Conservation (phyloP, 1,140 invertebrate genomes). For the Tetramorium parvispinum region DNA sequence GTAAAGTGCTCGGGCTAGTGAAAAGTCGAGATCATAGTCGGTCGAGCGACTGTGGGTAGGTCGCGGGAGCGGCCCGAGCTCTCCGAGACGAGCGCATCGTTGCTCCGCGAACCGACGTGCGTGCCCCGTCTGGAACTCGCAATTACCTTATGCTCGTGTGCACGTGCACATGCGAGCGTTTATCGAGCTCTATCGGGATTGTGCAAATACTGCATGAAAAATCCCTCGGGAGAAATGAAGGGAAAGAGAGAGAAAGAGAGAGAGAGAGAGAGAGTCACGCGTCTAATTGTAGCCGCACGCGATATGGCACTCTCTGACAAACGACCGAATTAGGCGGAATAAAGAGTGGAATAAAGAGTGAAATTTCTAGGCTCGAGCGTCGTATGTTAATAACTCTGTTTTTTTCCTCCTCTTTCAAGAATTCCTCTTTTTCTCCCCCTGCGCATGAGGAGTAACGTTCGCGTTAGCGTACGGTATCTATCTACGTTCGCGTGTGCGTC, state of each 20-base stretch:
- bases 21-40: conserved; percentile 42
- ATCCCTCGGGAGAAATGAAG: background rate
- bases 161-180: conserved; percentile 32
- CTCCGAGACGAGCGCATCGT: background rate
- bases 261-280: background rate
- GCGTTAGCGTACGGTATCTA: background rate
- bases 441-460: background rate
- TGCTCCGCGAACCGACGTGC: conserved; percentile 2
- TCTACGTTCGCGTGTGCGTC: background rate
- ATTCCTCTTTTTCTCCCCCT: background rate
- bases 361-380: background rate
- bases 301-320: conserved; percentile 18
- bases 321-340: conserved; percentile 7
- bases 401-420: background rate
- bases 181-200: conserved; percentile 41
- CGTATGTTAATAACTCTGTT: conserved; percentile 11
- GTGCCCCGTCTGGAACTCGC: conserved; percentile 30
- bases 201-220: conserved; percentile 40
- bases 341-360: conserved; percentile 17
- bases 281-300: conserved; percentile 37
- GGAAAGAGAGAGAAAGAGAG: background rate
- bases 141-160: conserved; percentile 40
- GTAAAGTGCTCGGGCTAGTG: conserved; percentile 21
- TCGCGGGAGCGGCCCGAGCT: conserved; percentile 5
- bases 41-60: conserved; percentile 16